Conservation (phyloP, 92 coral and sea anemone genomes). For the Ricordea florida region DNA sequence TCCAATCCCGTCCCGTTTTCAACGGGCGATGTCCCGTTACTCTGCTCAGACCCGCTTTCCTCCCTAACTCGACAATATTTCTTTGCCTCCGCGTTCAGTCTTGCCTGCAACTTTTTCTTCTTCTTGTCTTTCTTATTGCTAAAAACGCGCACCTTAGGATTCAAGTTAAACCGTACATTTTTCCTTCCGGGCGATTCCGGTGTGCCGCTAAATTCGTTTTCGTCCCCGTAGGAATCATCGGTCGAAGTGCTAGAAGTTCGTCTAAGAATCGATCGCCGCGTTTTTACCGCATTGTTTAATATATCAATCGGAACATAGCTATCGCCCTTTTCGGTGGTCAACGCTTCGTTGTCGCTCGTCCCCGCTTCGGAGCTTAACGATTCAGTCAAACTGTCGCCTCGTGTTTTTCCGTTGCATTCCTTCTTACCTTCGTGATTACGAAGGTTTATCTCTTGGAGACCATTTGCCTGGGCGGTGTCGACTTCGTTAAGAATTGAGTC, state of each 20-base stretch:
- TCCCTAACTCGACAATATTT: slow-evolving; percentile 26
- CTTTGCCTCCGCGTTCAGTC: slow-evolving; percentile 46
- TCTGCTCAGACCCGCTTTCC: slow-evolving; percentile 23
- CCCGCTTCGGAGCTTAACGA: not conserved
- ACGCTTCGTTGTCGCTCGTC: not conserved
- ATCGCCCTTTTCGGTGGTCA: not conserved
- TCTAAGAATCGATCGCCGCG: slow-evolving; percentile 71
- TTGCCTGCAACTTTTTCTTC: slow-evolving; percentile 78
- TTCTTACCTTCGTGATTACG: too few species aligned
- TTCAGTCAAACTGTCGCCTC: not conserved
- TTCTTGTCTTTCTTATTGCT: slow-evolving; percentile 95
- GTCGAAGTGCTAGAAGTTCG: slow-evolving; percentile 83
- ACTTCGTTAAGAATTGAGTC: too few species aligned
- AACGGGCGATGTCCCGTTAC: slow-evolving; percentile 37
- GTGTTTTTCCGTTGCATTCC: not conserved
- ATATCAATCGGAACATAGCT: slow-evolving; percentile 22
- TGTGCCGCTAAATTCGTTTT: slow-evolving; percentile 54
- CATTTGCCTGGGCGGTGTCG: too few species aligned
- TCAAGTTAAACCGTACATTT: slow-evolving; percentile 95
- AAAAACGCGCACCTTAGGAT: slow-evolving; percentile 90
- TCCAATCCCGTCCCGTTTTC: slow-evolving; percentile 15
- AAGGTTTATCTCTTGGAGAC: too few species aligned
- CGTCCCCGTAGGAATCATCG: slow-evolving; percentile 79
- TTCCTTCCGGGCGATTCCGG: slow-evolving; percentile 84
- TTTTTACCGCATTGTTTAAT: slow-evolving; percentile 37